A percentile compares a stretch with the other conserved stretches of the same genome.
These are phyloP conservation scores for Homarus gammarus DNA, from an alignment of 2,888 invertebrate species.

Conservation along the genomic window DNA sequence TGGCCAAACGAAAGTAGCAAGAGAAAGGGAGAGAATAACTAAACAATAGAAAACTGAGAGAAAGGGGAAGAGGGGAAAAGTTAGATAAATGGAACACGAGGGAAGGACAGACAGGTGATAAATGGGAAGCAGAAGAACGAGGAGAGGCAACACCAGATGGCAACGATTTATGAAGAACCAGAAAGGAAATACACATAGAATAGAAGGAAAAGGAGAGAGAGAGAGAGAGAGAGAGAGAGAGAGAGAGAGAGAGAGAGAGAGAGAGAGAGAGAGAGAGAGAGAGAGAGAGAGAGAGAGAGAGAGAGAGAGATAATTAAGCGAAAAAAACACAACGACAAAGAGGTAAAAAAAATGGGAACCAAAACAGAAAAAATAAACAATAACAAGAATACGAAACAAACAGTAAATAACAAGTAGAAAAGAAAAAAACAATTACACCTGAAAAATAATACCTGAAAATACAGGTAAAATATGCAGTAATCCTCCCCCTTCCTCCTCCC, in stretches of 20 bases:
- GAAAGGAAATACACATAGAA: not conserved
- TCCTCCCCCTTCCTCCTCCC: too few species aligned
- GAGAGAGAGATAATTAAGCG: too few species aligned
- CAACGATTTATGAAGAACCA: not conserved
- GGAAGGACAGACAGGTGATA: not conserved
- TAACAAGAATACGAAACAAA: too few species aligned
- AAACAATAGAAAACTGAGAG: not conserved
- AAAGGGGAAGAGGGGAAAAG: not conserved
- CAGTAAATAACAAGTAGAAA: too few species aligned
- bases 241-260: slow-evolving; percentile 41
- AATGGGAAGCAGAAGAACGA: not conserved
- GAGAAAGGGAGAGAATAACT: too few species aligned
- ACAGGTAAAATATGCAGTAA: too few species aligned
- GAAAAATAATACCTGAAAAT: too few species aligned
- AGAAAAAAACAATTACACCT: too few species aligned
- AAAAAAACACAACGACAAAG: too few species aligned
- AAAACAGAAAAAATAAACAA: too few species aligned
- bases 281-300: slow-evolving; percentile 41
- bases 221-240: slow-evolving; percentile 30
- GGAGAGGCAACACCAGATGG: not conserved
- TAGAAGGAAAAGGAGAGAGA: not conserved
- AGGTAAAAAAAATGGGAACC: not conserved
- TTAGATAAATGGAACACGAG: not conserved
- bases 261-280: slow-evolving; percentile 26
- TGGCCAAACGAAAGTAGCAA: too few species aligned